phyloP scores from a whole-genome alignment of 2,113 vertebrate genomes.

The Hipposideros armiger region DNA sequence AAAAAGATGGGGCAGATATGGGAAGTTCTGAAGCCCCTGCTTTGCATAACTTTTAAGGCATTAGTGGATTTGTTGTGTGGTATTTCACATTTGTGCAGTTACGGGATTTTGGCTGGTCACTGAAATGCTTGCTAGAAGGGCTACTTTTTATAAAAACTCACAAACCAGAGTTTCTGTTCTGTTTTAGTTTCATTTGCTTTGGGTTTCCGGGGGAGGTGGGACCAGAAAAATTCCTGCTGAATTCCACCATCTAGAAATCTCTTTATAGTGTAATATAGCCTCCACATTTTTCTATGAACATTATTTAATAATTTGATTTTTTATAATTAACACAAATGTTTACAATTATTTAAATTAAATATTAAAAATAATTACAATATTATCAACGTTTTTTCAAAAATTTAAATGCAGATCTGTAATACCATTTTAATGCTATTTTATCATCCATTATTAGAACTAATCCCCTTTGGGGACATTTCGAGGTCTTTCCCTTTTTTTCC shows the following conservation, averaged over 20 bases:
- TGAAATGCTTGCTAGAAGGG: background rate
- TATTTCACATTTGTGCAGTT: background rate
- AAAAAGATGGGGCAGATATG: background rate
- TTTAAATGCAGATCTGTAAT: background rate
- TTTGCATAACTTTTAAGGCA: background rate
- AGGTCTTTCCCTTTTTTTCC: background rate
- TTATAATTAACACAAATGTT: background rate
- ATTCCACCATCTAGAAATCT: constrained; percentile 12
- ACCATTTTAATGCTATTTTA: background rate
- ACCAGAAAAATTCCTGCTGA: background rate
- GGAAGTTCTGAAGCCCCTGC: background rate
- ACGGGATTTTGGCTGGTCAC: background rate
- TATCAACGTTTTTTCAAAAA: background rate
- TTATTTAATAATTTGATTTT: background rate
- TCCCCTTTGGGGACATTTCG: background rate
- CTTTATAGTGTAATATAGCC: background rate
- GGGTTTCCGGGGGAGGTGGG: background rate
- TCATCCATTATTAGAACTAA: background rate
- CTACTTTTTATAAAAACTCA: background rate
- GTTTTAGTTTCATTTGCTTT: constrained; percentile 7
- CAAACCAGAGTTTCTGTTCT: background rate
- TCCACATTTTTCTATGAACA: background rate
- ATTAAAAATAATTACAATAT: background rate
- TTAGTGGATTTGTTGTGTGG: background rate
- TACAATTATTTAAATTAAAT: background rate